Evolutionary conservation across 2,797 vertebrate species (phyloP).

Genomic region (Anolis apletophallus): DNA sequence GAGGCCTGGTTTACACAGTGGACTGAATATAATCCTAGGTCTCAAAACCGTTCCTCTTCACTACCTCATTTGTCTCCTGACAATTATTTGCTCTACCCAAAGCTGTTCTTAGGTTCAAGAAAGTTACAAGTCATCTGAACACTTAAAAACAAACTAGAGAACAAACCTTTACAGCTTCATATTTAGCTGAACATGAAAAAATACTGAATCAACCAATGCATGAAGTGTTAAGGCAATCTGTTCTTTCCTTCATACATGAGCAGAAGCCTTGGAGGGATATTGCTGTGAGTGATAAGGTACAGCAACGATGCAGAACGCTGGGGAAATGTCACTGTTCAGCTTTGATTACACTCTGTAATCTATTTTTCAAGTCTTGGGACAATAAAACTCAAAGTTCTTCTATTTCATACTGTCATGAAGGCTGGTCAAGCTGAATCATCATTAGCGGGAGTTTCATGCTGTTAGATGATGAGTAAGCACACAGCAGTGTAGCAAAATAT

Average conservation of each 20-base stretch:
- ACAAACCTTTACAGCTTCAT: constrained; percentile 39
- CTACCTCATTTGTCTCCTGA: neutral
- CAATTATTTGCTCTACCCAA: neutral
- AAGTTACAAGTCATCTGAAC: constrained; percentile 43
- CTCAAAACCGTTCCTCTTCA: neutral
- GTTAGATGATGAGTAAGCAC: constrained; percentile 24
- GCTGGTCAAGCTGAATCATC: constrained; percentile 26
- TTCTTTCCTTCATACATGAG: constrained; percentile 40
- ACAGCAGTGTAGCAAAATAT: neutral
- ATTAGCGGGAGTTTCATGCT: constrained; percentile 13
- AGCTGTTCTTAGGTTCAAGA: constrained; percentile 13
- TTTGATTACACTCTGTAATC: constrained; percentile 35
- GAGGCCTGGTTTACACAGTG: neutral
- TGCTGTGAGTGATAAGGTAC: constrained; percentile 33
- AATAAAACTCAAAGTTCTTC: constrained; percentile 33
- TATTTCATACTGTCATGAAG: constrained; percentile 14
- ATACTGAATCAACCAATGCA: constrained; percentile 17
- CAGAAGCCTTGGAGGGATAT: constrained; percentile 42
- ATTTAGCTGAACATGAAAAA: constrained; percentile 48
- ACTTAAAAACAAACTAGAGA: neutral
- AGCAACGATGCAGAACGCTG: constrained; percentile 27
- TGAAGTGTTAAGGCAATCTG: constrained; percentile 40
- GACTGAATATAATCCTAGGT: neutral
- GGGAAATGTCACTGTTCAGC: constrained; percentile 40
- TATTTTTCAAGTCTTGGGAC: constrained; percentile 33